Evolutionary conservation across 1,140 invertebrate genomes (phyloP).

Genomic region (Drosophila mojavensis): DNA sequence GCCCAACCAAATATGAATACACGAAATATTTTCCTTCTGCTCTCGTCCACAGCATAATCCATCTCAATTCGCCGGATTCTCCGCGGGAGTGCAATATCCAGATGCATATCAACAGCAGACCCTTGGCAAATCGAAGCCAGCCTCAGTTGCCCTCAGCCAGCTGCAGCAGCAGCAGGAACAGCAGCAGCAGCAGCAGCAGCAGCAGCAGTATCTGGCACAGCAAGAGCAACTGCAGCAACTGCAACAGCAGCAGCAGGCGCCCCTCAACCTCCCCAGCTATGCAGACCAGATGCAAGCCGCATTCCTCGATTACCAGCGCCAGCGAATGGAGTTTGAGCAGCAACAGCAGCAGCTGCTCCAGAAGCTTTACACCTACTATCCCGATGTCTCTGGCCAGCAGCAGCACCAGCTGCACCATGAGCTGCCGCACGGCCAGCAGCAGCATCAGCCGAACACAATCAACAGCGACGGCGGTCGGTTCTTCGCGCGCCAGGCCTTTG

Average conservation of each 20-base stretch:
- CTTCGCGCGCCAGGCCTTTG: slow-evolving; percentile 30
- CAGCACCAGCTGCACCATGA: slow-evolving; percentile 16
- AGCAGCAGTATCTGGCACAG: slow-evolving; percentile 17
- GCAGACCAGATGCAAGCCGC: slow-evolving; percentile 73
- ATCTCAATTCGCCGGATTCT: slow-evolving; percentile 33
- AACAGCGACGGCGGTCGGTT: slow-evolving; percentile 13
- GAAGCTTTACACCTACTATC: slow-evolving; percentile 59
- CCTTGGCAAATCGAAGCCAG: slow-evolving; percentile 16
- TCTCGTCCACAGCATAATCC: slow-evolving; percentile 23
- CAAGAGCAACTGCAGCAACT: slow-evolving; percentile 9
- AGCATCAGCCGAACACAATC: neutral
- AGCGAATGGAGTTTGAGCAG: slow-evolving; percentile 63
- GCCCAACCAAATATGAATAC: too few species aligned
- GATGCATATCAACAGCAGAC: slow-evolving; percentile 29
- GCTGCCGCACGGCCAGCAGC: slow-evolving; percentile 4
- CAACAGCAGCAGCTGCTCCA: slow-evolving; percentile 70
- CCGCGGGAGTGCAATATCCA: slow-evolving; percentile 41
- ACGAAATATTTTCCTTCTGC: neutral
- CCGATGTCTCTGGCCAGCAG: slow-evolving; percentile 47
- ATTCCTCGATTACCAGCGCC: slow-evolving; percentile 66
- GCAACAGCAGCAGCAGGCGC: slow-evolving; percentile 22
- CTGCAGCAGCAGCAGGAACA: slow-evolving; percentile 33
- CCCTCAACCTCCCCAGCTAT: slow-evolving; percentile 45
- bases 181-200: slow-evolving; percentile 10
- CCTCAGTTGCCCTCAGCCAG: slow-evolving; percentile 4